Evolutionary conservation across 2,113 vertebrate genomes (phyloP).

Genomic region (Poicephalus meyeri): DNA sequence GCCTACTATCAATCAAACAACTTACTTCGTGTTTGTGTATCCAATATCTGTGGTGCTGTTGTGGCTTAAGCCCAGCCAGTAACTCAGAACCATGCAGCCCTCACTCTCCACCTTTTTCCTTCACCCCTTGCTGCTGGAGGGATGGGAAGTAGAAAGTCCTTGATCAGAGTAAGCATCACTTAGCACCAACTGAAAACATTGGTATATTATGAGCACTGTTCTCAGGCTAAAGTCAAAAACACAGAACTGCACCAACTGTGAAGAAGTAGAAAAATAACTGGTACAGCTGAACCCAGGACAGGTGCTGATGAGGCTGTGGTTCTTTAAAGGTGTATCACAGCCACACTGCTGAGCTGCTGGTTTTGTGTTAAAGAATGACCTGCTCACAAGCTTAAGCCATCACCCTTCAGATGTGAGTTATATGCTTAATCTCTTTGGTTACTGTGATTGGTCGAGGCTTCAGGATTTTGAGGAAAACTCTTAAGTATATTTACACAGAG

Average conservation of each 20-base stretch:
- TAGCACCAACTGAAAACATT: not conserved
- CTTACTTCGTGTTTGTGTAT: not conserved
- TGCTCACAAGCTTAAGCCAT: not conserved
- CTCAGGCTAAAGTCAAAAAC: not conserved
- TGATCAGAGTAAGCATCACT: not conserved
- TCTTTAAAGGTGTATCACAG: not conserved
- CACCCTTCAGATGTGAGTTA: not conserved
- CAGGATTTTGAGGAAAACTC: not conserved
- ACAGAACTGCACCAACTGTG: not conserved
- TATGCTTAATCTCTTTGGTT: not conserved
- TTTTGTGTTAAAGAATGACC: not conserved
- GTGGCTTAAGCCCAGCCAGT: not conserved
- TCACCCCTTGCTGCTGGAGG: not conserved
- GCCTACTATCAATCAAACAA: not conserved
- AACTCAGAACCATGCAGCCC: not conserved
- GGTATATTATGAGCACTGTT: not conserved
- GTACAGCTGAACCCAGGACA: not conserved
- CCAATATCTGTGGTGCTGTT: not conserved
- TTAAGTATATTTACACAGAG: not conserved
- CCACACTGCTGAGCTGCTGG: not conserved
- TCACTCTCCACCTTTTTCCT: not conserved
- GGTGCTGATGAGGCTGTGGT: not conserved
- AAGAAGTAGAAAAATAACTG: not conserved
- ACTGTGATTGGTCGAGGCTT: not conserved
- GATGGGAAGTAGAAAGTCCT: not conserved